phyloP scores from a whole-genome alignment of 2,888 invertebrate species.

The Chaetogeoica ovagalla region DNA sequence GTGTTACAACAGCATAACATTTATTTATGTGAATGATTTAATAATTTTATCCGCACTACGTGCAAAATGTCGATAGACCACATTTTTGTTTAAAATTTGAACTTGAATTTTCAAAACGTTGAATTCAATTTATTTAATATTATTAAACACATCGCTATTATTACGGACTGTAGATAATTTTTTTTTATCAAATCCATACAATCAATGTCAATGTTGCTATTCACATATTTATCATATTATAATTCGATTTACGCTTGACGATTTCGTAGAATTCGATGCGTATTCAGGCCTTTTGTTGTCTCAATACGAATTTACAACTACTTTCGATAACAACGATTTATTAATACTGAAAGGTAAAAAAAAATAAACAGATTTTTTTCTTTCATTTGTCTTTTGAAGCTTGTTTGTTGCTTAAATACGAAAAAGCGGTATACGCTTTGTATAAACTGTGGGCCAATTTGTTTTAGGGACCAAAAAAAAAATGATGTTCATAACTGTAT shows the following conservation, averaged over 20 bases:
- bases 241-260: slow-evolving; percentile 8
- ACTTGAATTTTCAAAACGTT: not conserved
- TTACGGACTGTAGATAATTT: not conserved
- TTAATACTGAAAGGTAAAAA: slow-evolving; percentile 4
- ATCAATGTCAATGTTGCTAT: slow-evolving; percentile 12
- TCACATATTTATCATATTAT: slow-evolving; percentile 5
- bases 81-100: no score
- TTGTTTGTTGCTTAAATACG: no score
- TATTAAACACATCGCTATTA: not conserved
- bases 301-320: slow-evolving; percentile 4
- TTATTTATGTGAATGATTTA: not conserved
- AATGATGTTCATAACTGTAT: no score
- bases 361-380: not conserved
- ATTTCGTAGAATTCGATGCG: not conserved
- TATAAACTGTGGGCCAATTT: no score
- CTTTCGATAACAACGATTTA: not conserved
- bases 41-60: not conserved
- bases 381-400: not conserved
- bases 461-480: no score
- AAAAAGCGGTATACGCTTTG: no score
- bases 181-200: not conserved
- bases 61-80: not conserved
- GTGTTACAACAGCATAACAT: not conserved
- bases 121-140: not conserved
- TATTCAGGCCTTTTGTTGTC: not conserved